phyloP scores from a whole-genome alignment of 1,140 invertebrate species.

The Trypoxylus dichotomus region DNA sequence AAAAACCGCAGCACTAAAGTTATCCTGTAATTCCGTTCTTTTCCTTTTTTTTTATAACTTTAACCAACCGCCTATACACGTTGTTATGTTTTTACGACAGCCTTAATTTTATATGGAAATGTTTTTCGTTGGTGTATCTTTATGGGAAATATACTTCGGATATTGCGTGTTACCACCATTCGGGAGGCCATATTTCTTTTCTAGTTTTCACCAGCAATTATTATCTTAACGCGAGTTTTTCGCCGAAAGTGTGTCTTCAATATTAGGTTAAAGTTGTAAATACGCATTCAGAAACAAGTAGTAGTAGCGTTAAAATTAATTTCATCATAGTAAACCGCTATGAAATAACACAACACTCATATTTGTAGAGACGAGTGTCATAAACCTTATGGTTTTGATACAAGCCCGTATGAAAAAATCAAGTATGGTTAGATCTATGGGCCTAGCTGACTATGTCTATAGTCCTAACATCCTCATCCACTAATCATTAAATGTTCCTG shows the following conservation, averaged over 20 bases:
- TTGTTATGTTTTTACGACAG: slow-evolving; percentile 19
- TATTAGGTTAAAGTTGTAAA: neutral
- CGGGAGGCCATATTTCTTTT: neutral
- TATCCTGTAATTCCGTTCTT: neutral
- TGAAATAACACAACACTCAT: too few species aligned
- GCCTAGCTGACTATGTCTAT: too few species aligned
- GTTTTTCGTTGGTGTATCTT: neutral
- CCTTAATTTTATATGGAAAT: slow-evolving; percentile 19
- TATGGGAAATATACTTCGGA: neutral
- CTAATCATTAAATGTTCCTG: too few species aligned
- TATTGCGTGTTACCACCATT: neutral
- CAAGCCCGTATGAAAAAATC: too few species aligned
- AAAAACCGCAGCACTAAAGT: neutral
- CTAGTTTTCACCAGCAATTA: neutral
- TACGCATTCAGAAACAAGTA: too few species aligned
- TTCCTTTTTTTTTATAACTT: slow-evolving; percentile 8
- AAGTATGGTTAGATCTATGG: too few species aligned
- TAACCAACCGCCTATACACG: slow-evolving; percentile 5
- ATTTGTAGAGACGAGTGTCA: too few species aligned
- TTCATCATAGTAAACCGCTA: too few species aligned
- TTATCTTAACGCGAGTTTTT: neutral
- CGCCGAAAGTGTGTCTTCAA: neutral
- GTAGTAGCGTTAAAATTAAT: too few species aligned
- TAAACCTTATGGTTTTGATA: too few species aligned
- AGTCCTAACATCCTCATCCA: too few species aligned